A percentile compares a stretch with the other conserved stretches of the same genome.
Conservation (phyloP, 2,797 vertebrate genomes). For the Sebastes ruberrimus region DNA sequence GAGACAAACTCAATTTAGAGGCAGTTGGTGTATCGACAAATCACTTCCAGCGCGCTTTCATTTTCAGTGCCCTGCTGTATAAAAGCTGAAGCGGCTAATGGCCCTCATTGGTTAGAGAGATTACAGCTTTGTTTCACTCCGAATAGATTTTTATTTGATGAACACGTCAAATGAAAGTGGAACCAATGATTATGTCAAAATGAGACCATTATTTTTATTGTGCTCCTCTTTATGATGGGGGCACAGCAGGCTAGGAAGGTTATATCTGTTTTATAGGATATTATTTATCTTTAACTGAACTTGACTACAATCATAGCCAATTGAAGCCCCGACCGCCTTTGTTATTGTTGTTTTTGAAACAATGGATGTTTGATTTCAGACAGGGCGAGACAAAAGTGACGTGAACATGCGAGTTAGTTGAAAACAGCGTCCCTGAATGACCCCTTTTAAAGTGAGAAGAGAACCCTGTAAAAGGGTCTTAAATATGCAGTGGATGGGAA, state of each 20-base stretch:
- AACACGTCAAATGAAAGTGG: constrained; percentile 11
- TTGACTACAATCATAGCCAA: not conserved
- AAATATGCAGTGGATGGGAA: not conserved
- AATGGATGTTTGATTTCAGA: not conserved
- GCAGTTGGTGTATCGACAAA: constrained; percentile 44
- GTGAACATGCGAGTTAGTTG: not conserved
- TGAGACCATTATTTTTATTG: not conserved
- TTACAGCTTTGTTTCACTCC: constrained; percentile 19
- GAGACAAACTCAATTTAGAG: constrained; percentile 61
- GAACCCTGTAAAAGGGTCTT: not conserved
- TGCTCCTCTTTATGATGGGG: not conserved
- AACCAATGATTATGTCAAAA: constrained; percentile 12
- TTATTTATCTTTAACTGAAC: not conserved
- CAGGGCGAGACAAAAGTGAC: not conserved
- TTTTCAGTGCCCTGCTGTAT: constrained; percentile 22
- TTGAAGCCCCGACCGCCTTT: not conserved
- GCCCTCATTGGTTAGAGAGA: constrained; percentile 24
- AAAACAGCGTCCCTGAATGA: not conserved
- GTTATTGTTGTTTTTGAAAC: not conserved
- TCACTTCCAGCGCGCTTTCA: constrained; percentile 29
- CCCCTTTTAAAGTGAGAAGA: not conserved
- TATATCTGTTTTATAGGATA: not conserved
- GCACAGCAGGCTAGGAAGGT: too few species aligned
- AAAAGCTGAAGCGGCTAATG: constrained; percentile 24
- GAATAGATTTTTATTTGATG: constrained; percentile 35